Evolutionary conservation across 35 echinoderm and acorn worm species (phyloP), one percentile per base, ranked within the genome.

Genomic region (Ophioderma brevispina): DNA sequence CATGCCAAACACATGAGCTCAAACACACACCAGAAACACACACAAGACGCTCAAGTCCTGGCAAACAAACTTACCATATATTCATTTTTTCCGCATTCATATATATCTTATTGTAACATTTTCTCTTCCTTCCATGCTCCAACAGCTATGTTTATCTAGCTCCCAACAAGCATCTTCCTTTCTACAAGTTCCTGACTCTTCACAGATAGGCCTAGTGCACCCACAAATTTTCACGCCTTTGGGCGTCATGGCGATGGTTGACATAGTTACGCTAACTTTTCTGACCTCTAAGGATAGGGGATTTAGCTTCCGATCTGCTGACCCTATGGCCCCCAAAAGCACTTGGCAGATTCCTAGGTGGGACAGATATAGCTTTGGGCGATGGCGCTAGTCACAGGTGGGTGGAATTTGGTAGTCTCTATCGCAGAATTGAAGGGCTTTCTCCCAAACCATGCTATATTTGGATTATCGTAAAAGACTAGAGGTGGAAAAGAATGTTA

Each of bases 221-320:
- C n/a, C 2, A 25, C 15, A 25, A 70, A 3, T 70, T 70, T 70
- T 70, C 59, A 70, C 59, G 59, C 59, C 59, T 70, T 4, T 70
- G 59, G 59, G 59, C 59, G 5, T 70, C 59, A 70, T 70, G 59
- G 59, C 23, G n/a, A 70, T 70, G 59, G 59, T 70, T 70, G 59
- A 70, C 59, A 70, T 70, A 70, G 59, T 70, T 70, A 70, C 59
- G 59, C 59, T 70, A 70, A 70, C 59, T 70, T 70, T 70, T 70
- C 59, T 70, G 59, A 70, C 59, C 59, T 70, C 23, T 70, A 70
- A 70, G 59, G 59, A 70, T 70, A 13, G 59, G 59, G 59, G 59
- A 70, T 70, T 13, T 70, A 25, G 59, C 59, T 70, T 70, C 59
- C 59, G 59, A 70, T 70, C 59, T 70, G 59, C 2, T 25, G 23